These are phyloP conservation scores for Paragorgia papillata DNA, from an alignment of 92 coral and sea anemone genomes.

Conservation along the genomic window DNA sequence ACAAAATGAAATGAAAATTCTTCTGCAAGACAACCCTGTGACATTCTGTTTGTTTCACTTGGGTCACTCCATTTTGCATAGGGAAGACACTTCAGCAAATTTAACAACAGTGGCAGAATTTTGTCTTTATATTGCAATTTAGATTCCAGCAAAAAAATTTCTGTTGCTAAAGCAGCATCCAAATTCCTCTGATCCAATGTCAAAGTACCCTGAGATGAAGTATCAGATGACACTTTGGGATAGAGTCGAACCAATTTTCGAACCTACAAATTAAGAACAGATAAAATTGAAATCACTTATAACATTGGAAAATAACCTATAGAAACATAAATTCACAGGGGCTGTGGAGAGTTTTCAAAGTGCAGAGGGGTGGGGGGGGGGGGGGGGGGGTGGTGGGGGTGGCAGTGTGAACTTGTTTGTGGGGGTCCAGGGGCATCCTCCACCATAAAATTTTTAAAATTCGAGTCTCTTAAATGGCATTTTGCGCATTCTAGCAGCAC, in stretches of 20 bases:
- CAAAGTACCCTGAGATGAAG: constrained; percentile 55
- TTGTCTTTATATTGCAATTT: constrained; percentile 78
- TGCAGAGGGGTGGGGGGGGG: too few relatives aligned
- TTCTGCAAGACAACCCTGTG: constrained; percentile 77
- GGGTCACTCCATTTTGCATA: constrained; percentile 80
- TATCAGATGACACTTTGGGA: constrained; percentile 68
- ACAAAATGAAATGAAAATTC: constrained; percentile 92
- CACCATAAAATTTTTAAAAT: too few relatives aligned
- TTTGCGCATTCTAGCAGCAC: too few relatives aligned
- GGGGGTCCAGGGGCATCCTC: too few relatives aligned
- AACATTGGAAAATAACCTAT: too few relatives aligned
- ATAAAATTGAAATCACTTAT: not conserved
- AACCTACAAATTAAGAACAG: constrained; percentile 53
- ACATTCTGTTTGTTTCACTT: constrained; percentile 48
- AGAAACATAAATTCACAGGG: too few relatives aligned
- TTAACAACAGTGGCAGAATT: constrained; percentile 86
- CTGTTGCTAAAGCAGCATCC: constrained; percentile 88
- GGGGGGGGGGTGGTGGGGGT: too few relatives aligned
- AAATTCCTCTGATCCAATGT: constrained; percentile 78
- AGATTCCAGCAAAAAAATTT: constrained; percentile 77
- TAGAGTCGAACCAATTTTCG: constrained; percentile 84
- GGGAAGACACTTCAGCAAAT: constrained; percentile 78
- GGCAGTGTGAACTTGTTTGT: too few relatives aligned
- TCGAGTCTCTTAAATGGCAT: too few relatives aligned
- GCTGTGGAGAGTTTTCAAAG: too few relatives aligned